Evolutionary conservation across 2,113 vertebrate genomes (phyloP), one percentile per base, ranked within the genome.

Genomic region (Spea multiplicata): DNA sequence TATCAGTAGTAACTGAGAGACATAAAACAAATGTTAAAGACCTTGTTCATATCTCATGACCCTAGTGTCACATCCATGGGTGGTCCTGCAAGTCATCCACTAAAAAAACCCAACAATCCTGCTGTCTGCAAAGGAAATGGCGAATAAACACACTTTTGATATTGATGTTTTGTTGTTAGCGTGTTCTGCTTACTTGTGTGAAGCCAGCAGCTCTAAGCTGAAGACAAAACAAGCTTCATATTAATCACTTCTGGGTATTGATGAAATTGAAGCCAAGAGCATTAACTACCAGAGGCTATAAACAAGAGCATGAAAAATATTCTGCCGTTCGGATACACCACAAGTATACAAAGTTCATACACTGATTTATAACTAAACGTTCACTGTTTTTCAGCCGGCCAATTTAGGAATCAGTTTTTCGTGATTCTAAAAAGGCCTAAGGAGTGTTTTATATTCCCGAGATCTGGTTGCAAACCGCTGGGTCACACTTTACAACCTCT

Each of bases 241-340:
- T 68, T 80, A 74, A 80, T 80, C 78, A 80, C 71, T 13, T 44
- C 64, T 44, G 55, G 44, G 71, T 50, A 80, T 68, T 80, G 78
- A 80, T 61, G 62, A 68, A 68, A 80, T 49, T 50, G 49, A 73
- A 80, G 66, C 71, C 71, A 68, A 80, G 46, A 68, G 71, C 64
- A 68, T 80, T 73, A 80, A 80, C 69, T 73, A 73, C 62, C 16
- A 67, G 71, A 74, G 78, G 78, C 78, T 50, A 80, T 80, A 74
- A 80, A 80, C 78, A 80, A 80, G 71, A 80, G 52, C 64, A 74
- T 61, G 78, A 80, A 57, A 80, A 80, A 74, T 80, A 49, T 80
- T 67, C 77, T 59, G 71, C 8, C 46, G 64, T 73, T 80, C 50
- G 57, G 50, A 73, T 73, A 73, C 77, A 66, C 77, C 53, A 66